Evolutionary conservation across 2,888 invertebrate genomes (phyloP), one percentile per base, ranked within the genome.

Genomic region (Caenorhabditis japonica): DNA sequence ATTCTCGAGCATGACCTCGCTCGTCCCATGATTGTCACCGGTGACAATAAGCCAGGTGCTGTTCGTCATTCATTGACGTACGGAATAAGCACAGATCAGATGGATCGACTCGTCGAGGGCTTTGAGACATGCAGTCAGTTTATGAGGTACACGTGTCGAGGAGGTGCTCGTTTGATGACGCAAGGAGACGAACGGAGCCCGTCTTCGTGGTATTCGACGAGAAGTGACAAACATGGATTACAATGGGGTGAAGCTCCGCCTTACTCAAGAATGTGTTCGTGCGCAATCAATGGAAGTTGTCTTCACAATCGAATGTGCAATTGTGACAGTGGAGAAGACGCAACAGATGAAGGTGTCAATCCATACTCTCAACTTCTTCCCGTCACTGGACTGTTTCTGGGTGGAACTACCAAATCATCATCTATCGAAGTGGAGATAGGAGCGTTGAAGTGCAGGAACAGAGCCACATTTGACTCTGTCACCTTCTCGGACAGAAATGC

Each of bases 201-300:
- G 1, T 84, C 84, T 3, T 80, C 80, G 3, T 86, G 86, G 81
- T 81, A 82, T 43, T 71, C 79, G 0, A 82, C 79, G n/a, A 56
- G 81, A 53, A 56, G 52, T 30, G 75, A 75, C 41, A 77, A 76
- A 38, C 73, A 76, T 34, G 77, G 83, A 8, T 62, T 84, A 36
- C 84, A 86, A 69, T 86, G 86, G 86, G 85, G 83, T 13, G 83
- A 83, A 43, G 85, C 86, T 3, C 85, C 86, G 2, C 86, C 86
- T 10, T 86, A 83, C 62, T 81, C 81, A 0, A 47, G 86, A 41
- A 84, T 86, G 84, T 86, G 86, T 34, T 64, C 79, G 8, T 86
- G 86, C 72, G 86, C 84, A 17, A 66, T 85, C 21, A 86, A 86
- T 70, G 79, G 83, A 23, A 79, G 82, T 13, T 86, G 86, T 62